Evolutionary conservation across 2,797 vertebrate genomes (phyloP).

Genomic region (Bovichtus diacanthus): DNA sequence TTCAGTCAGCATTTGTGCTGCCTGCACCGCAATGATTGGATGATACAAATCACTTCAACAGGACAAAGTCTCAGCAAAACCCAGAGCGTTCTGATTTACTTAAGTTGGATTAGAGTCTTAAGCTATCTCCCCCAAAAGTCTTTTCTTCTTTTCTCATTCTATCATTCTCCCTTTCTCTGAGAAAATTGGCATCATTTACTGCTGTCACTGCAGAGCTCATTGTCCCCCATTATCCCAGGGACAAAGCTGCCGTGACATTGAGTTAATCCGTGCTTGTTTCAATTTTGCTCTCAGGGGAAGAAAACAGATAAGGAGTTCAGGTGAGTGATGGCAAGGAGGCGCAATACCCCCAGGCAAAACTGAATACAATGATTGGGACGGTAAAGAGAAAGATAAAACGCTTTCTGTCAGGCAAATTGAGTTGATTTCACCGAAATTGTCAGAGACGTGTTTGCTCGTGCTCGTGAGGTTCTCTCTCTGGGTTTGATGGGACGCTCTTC

Average conservation of each 20-base stretch:
- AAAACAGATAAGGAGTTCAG: slow-evolving; percentile 74
- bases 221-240: slow-evolving; percentile 72
- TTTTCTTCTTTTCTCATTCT: slow-evolving; percentile 32
- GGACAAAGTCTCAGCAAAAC: slow-evolving; percentile 65
- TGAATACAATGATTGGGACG: slow-evolving; percentile 36
- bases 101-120: slow-evolving; percentile 74
- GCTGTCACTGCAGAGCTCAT: slow-evolving; percentile 66
- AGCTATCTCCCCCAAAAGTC: slow-evolving; percentile 61
- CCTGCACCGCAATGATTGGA: slow-evolving; percentile 52
- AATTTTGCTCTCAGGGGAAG: slow-evolving; percentile 63
- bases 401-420: slow-evolving; percentile 56
- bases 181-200: slow-evolving; percentile 73
- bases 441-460: slow-evolving; percentile 28
- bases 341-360: slow-evolving; percentile 28
- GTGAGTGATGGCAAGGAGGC: slow-evolving; percentile 62
- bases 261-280: slow-evolving; percentile 78
- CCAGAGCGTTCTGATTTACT: slow-evolving; percentile 57
- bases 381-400: slow-evolving; percentile 48
- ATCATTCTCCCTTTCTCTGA: slow-evolving; percentile 54
- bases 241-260: slow-evolving; percentile 80
- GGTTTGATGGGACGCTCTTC: slow-evolving; percentile 2
- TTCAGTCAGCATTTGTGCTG: slow-evolving; percentile 40
- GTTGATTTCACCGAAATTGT: slow-evolving; percentile 56
- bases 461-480: slow-evolving; percentile 23
- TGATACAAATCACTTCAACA: slow-evolving; percentile 66